Conservation (phyloP, 2,888 invertebrate genomes). For the Tiliacea aurago region DNA sequence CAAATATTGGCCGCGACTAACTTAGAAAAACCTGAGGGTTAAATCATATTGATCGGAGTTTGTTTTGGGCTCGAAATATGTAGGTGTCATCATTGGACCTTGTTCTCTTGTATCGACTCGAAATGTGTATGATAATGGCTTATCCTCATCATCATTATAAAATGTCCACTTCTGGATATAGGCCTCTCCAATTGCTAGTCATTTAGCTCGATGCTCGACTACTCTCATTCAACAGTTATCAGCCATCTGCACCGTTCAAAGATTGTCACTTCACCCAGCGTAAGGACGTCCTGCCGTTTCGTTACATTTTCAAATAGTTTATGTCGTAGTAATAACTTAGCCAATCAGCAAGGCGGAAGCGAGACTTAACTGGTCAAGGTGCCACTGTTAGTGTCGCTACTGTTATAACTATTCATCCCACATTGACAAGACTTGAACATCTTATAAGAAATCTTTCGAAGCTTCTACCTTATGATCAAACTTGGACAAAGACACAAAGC, state of each 20-base stretch:
- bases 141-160: neutral
- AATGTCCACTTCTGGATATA: neutral
- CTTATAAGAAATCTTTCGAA: too few relatives aligned
- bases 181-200: neutral
- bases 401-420: too few relatives aligned
- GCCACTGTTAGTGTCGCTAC: too few relatives aligned
- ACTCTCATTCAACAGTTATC: too few relatives aligned
- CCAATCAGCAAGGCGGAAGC: neutral
- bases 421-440: too few relatives aligned
- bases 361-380: neutral
- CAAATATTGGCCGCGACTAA: slow-evolving; percentile 45
- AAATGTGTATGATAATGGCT: neutral
- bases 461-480: too few relatives aligned
- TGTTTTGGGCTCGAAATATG: slow-evolving; percentile 8
- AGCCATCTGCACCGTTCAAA: neutral
- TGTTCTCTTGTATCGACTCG: neutral
- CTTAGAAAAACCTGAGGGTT: slow-evolving; percentile 29
- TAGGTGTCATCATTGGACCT: neutral
- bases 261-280: neutral
- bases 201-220: neutral
- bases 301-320: neutral
- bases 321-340: neutral
- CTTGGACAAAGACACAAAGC: too few relatives aligned
- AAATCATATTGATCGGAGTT: slow-evolving; percentile 17
- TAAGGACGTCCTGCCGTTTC: neutral